phyloP scores from a whole-genome alignment of 2,888 invertebrate species.

The Achlya flavicornis region DNA sequence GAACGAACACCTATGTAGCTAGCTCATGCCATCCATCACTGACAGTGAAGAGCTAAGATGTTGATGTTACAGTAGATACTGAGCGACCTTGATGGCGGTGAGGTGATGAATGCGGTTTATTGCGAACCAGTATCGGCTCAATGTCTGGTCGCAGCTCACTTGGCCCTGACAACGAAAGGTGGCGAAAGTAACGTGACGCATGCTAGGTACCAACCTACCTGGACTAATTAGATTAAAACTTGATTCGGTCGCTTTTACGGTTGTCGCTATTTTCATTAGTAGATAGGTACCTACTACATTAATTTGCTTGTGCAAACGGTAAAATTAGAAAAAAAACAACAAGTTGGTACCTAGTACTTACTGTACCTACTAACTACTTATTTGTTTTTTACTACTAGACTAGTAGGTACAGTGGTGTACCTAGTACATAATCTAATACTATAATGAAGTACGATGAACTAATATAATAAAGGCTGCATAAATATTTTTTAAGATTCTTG shows the following conservation, averaged over 20 bases:
- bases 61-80: neutral
- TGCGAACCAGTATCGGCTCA: slow-evolving; percentile 48
- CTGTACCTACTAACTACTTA: neutral
- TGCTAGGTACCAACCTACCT: slow-evolving; percentile 12
- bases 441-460: too few species aligned
- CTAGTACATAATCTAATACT: too few species aligned
- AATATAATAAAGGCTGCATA: too few species aligned
- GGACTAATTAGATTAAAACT: slow-evolving; percentile 39
- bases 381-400: too few species aligned
- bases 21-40: neutral
- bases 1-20: slow-evolving; percentile 16
- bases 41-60: neutral
- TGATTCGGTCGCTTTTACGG: slow-evolving; percentile 19
- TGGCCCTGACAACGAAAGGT: slow-evolving; percentile 74
- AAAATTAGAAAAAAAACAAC: too few species aligned
- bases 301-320: neutral
- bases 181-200: slow-evolving; percentile 76
- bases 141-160: slow-evolving; percentile 48
- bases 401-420: too few species aligned
- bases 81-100: slow-evolving; percentile 53
- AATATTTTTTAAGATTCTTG: too few species aligned
- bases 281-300: neutral
- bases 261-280: neutral
- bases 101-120: slow-evolving; percentile 56
- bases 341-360: too few species aligned